A percentile compares a stretch with the other conserved stretches of the same genome.
These are phyloP conservation scores for Hydrophis major DNA, from an alignment of 2,797 vertebrate species.

Conservation along the genomic window DNA sequence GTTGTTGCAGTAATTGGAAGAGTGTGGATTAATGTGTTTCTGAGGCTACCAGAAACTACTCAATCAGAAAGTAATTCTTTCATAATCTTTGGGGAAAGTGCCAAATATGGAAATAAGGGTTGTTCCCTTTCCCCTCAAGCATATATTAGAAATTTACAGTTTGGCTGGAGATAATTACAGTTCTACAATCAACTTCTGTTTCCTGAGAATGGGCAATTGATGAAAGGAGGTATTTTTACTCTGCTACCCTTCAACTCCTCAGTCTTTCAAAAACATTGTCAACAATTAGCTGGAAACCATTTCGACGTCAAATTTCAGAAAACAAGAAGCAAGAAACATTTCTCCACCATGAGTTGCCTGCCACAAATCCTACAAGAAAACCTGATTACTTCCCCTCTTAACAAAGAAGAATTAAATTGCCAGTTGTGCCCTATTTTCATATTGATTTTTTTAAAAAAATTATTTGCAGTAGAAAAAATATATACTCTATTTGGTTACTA, in stretches of 20 bases:
- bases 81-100: not conserved
- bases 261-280: not conserved
- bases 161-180: not conserved
- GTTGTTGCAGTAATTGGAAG: slow-evolving; percentile 12
- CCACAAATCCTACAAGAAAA: not conserved
- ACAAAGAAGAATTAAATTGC: not conserved
- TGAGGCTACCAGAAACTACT: slow-evolving; percentile 30
- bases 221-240: not conserved
- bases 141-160: not conserved
- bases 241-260: not conserved
- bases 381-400: not conserved
- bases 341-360: not conserved
- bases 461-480: not conserved
- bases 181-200: not conserved
- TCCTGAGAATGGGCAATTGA: not conserved
- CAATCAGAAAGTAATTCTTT: not conserved
- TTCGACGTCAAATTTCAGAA: not conserved
- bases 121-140: not conserved
- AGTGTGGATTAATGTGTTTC: not conserved
- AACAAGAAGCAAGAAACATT: not conserved
- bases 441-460: not conserved
- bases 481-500: not conserved
- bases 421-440: not conserved
- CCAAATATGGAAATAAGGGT: not conserved
- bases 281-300: not conserved